Evolutionary conservation across 2,797 vertebrate species (phyloP).

Genomic region (Falco biarmicus): DNA sequence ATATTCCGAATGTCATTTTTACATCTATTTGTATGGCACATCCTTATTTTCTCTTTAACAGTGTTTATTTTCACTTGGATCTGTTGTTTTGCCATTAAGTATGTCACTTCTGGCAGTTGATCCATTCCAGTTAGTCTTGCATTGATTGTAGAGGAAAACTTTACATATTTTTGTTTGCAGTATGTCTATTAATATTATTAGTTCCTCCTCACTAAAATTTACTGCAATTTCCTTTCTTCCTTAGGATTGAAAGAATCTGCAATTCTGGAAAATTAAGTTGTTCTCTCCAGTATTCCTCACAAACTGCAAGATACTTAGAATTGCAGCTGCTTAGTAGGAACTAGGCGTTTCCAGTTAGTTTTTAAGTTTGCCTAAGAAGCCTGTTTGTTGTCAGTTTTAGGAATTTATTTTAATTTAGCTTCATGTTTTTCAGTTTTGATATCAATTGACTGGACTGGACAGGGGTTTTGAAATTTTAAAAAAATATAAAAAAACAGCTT

Average conservation of each 20-base stretch:
- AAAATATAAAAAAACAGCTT: neutral
- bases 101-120: rapidly evolving
- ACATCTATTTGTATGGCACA: neutral
- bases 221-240: neutral
- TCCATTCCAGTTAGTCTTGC: neutral
- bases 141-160: neutral
- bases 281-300: neutral
- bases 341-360: neutral
- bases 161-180: neutral
- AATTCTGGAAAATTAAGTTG: neutral
- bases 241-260: neutral
- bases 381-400: neutral
- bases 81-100: neutral
- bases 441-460: neutral
- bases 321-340: neutral
- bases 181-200: neutral
- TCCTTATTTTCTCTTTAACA: neutral
- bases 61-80: neutral
- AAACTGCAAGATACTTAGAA: neutral
- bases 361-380: neutral
- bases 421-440: neutral
- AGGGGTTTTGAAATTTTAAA: neutral
- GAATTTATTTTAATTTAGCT: neutral
- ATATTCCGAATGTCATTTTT: neutral
- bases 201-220: neutral